Evolutionary conservation across 2,797 vertebrate species (phyloP).

Genomic region (Enteromius thamalakanensis): DNA sequence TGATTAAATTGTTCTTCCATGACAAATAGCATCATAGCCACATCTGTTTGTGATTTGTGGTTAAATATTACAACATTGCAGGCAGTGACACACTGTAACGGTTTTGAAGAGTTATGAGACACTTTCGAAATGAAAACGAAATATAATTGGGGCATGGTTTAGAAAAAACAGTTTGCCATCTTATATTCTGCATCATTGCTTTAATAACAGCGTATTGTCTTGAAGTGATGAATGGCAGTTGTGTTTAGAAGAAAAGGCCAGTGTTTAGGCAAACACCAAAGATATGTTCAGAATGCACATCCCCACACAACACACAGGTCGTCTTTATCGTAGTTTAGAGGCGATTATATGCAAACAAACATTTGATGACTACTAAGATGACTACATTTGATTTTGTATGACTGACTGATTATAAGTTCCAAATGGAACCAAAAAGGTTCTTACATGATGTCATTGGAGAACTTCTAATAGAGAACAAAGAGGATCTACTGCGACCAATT

Average conservation of each 20-base stretch:
- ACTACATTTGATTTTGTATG: neutral
- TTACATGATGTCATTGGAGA: neutral
- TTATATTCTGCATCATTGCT: conserved; percentile 62
- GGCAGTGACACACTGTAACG: neutral
- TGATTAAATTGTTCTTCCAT: neutral
- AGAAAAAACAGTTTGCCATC: conserved; percentile 58
- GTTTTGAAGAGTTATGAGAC: conserved; percentile 5
- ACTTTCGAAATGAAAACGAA: neutral
- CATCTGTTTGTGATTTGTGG: conserved; percentile 48
- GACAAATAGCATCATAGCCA: conserved; percentile 18
- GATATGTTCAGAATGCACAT: conserved; percentile 79
- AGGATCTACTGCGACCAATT: neutral
- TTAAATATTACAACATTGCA: conserved; percentile 23
- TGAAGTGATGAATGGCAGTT: conserved; percentile 75
- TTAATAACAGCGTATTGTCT: conserved; percentile 78
- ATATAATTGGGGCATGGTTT: conserved; percentile 28
- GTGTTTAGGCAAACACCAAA: conserved; percentile 77
- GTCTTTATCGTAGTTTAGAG: conserved; percentile 66
- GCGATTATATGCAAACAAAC: conserved; percentile 63
- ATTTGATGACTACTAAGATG: neutral
- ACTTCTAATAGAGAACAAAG: neutral
- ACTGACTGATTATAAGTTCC: neutral
- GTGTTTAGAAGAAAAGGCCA: conserved; percentile 80
- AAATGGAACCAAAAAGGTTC: conserved; percentile 10
- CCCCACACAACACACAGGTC: conserved; percentile 70